These are phyloP conservation scores for Cydia pomonella DNA, from an alignment of 1,140 invertebrate genomes.

Conservation along the genomic window DNA sequence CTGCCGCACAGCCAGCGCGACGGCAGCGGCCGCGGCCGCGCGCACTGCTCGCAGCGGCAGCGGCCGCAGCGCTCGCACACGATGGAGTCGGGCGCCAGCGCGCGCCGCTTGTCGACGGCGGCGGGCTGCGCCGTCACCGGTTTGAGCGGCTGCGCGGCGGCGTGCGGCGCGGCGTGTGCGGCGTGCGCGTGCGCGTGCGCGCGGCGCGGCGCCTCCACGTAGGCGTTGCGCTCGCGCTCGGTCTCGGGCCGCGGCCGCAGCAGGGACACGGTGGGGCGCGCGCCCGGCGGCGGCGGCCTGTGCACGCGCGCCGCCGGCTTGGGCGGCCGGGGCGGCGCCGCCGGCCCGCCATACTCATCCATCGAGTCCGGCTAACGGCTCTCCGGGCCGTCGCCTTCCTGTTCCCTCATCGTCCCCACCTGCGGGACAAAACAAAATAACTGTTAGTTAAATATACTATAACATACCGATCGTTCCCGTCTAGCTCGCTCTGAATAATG, in stretches of 20 bases:
- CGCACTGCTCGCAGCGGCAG: conserved; percentile 93
- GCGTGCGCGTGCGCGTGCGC: conserved; percentile 55
- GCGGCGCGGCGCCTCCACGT: conserved; percentile 89
- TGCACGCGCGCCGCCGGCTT: conserved; percentile 84
- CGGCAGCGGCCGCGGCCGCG: conserved; percentile 90
- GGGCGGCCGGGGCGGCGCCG: conserved; percentile 83
- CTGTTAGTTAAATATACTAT: conserved; percentile 9
- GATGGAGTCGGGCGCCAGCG: conserved; percentile 83
- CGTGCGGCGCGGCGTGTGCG: conserved; percentile 57
- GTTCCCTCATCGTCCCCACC: conserved; percentile 83
- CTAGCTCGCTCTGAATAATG: no score
- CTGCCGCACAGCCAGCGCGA: conserved; percentile 93
- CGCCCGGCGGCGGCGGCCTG: conserved; percentile 80
- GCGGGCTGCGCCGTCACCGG: conserved; percentile 75
- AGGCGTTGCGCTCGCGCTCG: conserved; percentile 90
- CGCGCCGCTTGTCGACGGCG: conserved; percentile 69
- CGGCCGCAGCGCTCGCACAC: conserved; percentile 92
- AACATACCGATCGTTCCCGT: not conserved
- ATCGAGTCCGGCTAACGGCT: conserved; percentile 79
- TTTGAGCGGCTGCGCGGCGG: conserved; percentile 63
- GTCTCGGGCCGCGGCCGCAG: conserved; percentile 88
- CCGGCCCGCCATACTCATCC: conserved; percentile 83
- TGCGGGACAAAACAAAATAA: conserved; percentile 56
- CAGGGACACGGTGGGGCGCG: conserved; percentile 84
- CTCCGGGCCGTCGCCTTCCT: conserved; percentile 81